Evolutionary conservation across 1,140 invertebrate genomes (phyloP).

Genomic region (Panagrolaimus sp.): DNA sequence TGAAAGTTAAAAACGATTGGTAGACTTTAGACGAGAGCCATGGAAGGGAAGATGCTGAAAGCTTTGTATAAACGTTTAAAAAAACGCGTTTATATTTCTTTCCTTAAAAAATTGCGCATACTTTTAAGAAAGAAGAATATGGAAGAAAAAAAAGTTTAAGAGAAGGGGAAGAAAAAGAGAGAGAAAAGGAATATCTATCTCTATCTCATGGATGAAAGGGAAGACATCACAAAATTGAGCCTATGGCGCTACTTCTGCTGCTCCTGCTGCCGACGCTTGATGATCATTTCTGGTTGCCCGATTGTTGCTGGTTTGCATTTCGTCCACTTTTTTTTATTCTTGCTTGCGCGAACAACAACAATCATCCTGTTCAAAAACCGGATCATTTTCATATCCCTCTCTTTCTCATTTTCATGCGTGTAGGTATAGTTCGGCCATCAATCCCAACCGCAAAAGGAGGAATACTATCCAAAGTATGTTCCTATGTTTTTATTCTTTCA

Average conservation of each 20-base stretch:
- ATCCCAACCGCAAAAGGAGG: constrained; percentile 2
- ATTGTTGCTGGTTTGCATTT: too few species aligned
- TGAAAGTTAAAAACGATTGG: too few species aligned
- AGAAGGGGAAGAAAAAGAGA: background rate
- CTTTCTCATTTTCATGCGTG: background rate
- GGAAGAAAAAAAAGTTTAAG: too few species aligned
- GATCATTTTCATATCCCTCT: constrained; percentile 4
- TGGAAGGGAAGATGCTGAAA: too few species aligned
- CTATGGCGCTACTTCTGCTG: background rate
- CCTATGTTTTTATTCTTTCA: background rate
- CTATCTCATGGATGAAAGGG: background rate
- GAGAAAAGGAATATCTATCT: background rate
- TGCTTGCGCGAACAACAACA: background rate
- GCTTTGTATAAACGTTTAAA: too few species aligned
- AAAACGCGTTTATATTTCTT: too few species aligned
- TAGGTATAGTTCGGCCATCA: background rate
- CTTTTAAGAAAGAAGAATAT: too few species aligned
- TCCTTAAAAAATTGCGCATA: too few species aligned
- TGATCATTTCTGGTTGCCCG: background rate
- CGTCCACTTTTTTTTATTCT: too few species aligned
- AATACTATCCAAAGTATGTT: background rate
- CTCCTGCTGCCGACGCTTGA: background rate
- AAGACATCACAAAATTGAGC: background rate
- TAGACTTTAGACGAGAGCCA: too few species aligned
- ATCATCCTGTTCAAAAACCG: constrained; percentile 14